Evolutionary conservation across 2,888 invertebrate species (phyloP), one percentile per base, ranked within the genome.

Genomic region (Drosophila nr. perissopoda): DNA sequence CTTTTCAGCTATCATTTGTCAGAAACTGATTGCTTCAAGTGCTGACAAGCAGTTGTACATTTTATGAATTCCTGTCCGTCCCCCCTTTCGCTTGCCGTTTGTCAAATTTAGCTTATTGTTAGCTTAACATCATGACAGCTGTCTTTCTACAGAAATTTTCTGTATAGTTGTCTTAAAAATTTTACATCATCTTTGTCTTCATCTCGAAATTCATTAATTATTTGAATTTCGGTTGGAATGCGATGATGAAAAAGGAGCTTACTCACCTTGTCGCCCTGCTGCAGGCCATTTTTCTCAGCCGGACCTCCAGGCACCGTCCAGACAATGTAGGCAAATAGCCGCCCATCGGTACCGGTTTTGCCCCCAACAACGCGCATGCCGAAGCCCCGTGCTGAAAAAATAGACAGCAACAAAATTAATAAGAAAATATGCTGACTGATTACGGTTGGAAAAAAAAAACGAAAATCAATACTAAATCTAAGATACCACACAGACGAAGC

Each of bases 361-460:
- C 98, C 98, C 25, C 98, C 98, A 53, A 98, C 98, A 33, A 98
- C 97, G 76, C 98, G 95, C 97, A 99, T 97, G 38, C 98, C 98
- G 91, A 98, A 97, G 68, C 98, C 98, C 82, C 97, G 96, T 79
- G 97, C 97, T 97, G 93, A 57, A 81, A 79, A 63, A 46, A 53
- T 31, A 64, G 59, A 72, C 60, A 52, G 34, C 31, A 42, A 21
- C 42, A 49, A 70, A 84, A 78, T 82, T 78, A 84, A 85, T 83
- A 88, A 81, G 76, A 79, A 83, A 73, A 73, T 77, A 78, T 76
- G 81, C 77, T 67, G 58, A 66, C 60, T 77, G 82, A 82, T 87
- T 87, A 77, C 66, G 63, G 52, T 16, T 36, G 18, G 51, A 48
- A 73, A 56, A 29, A 58, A 64, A 36, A n/a, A 49, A 31, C 53